Evolutionary conservation across 2,797 vertebrate species (phyloP).

Genomic region (Eleutherodactylus coqui): DNA sequence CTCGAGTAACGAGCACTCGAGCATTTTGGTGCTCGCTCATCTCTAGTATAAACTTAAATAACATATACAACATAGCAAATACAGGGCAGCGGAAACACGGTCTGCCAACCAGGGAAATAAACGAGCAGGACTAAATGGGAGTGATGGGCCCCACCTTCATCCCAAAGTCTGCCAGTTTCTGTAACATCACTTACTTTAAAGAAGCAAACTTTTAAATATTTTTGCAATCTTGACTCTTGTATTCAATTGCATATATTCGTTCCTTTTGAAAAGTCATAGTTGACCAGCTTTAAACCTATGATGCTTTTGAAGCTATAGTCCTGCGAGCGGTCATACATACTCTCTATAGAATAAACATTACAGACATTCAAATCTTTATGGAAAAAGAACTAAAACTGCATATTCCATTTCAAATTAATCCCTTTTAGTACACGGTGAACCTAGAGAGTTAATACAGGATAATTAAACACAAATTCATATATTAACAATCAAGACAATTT

Average conservation of each 20-base stretch:
- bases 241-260: background rate
- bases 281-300: background rate
- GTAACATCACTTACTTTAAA: background rate
- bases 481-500: slow-evolving; percentile 50
- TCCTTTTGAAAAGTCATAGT: background rate
- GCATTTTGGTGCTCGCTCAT: too few species aligned
- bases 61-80: too few species aligned
- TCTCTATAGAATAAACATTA: background rate
- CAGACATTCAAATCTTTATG: background rate
- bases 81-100: too few species aligned
- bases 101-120: too few species aligned
- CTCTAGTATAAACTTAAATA: too few species aligned
- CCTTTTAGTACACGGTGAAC: background rate
- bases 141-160: too few species aligned
- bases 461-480: slow-evolving; percentile 36
- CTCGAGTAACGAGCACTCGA: too few species aligned
- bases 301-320: background rate
- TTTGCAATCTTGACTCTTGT: background rate
- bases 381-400: background rate
- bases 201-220: background rate
- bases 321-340: too few species aligned
- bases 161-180: too few species aligned
- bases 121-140: too few species aligned
- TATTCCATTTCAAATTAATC: slow-evolving; percentile 4
- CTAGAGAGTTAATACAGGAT: slow-evolving; percentile 4